These are phyloP conservation scores for Perca flavescens DNA, from an alignment of 2,113 vertebrate genomes.

Conservation along the genomic window DNA sequence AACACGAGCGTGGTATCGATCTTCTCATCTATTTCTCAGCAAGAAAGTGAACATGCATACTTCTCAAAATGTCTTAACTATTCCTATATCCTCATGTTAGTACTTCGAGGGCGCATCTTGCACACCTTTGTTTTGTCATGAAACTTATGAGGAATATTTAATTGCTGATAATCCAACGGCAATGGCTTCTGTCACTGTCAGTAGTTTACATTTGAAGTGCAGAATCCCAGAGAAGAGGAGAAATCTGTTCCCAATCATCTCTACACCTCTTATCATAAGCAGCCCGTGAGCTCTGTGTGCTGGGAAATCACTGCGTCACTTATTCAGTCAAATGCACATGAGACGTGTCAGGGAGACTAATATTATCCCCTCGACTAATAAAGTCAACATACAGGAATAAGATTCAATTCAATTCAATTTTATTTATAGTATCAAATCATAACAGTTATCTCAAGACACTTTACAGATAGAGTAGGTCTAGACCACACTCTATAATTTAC, in stretches of 20 bases:
- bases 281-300: slow-evolving; percentile 42
- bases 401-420: no score
- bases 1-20: no score
- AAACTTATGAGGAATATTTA: slow-evolving; percentile 7
- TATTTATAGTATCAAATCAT: no score
- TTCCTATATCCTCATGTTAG: neutral
- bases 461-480: no score
- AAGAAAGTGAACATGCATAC: no score
- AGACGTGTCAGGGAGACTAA: slow-evolving; percentile 32
- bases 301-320: slow-evolving; percentile 50
- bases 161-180: slow-evolving; percentile 29
- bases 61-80: no score
- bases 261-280: slow-evolving; percentile 78
- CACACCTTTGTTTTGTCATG: slow-evolving; percentile 15
- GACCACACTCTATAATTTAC: no score
- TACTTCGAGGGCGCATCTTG: neutral
- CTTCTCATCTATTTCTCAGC: no score
- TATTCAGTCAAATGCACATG: slow-evolving; percentile 21
- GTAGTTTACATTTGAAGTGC: slow-evolving; percentile 55
- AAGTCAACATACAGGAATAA: slow-evolving; percentile 4
- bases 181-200: slow-evolving; percentile 51
- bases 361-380: neutral
- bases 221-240: slow-evolving; percentile 45
- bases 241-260: slow-evolving; percentile 67
- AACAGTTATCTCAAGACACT: no score